phyloP scores from a whole-genome alignment of 2,888 invertebrate genomes.

The Melanostoma mellinum region DNA sequence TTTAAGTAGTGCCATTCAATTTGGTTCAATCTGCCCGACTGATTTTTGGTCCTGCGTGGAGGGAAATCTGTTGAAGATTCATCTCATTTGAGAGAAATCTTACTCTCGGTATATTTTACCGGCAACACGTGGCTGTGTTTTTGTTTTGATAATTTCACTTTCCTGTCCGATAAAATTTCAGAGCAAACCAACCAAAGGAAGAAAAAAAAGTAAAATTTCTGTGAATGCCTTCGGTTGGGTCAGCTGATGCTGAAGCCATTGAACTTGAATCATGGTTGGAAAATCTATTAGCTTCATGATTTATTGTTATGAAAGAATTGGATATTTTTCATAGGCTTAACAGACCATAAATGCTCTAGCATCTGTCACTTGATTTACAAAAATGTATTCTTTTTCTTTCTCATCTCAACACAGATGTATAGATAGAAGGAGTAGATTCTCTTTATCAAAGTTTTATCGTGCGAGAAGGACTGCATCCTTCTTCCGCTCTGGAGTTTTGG shows the following conservation, averaged over 20 bases:
- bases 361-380: slow-evolving; percentile 28
- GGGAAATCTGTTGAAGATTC: slow-evolving; percentile 38
- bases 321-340: slow-evolving; percentile 14
- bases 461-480: background rate
- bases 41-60: slow-evolving; percentile 60
- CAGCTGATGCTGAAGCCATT: slow-evolving; percentile 38
- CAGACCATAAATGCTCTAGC: slow-evolving; percentile 2
- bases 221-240: slow-evolving; percentile 2
- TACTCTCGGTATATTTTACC: slow-evolving; percentile 3
- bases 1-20: slow-evolving; percentile 57
- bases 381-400: background rate
- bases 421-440: background rate
- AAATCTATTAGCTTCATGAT: slow-evolving; percentile 40
- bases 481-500: background rate
- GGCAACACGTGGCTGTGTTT: slow-evolving; percentile 61
- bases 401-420: slow-evolving; percentile 6
- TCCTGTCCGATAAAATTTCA: slow-evolving; percentile 23
- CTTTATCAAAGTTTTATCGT: slow-evolving; percentile 6
- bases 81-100: slow-evolving; percentile 23
- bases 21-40: slow-evolving; percentile 52
- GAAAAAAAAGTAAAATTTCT: background rate
- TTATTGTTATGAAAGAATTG: slow-evolving; percentile 23
- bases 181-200: background rate
- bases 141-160: slow-evolving; percentile 69
- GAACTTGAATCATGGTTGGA: slow-evolving; percentile 35